Percentiles rank a stretch among this genome's conserved stretches.
Conservation (phyloP, 1,140 invertebrate genomes). For the Lepidurus apus region DNA sequence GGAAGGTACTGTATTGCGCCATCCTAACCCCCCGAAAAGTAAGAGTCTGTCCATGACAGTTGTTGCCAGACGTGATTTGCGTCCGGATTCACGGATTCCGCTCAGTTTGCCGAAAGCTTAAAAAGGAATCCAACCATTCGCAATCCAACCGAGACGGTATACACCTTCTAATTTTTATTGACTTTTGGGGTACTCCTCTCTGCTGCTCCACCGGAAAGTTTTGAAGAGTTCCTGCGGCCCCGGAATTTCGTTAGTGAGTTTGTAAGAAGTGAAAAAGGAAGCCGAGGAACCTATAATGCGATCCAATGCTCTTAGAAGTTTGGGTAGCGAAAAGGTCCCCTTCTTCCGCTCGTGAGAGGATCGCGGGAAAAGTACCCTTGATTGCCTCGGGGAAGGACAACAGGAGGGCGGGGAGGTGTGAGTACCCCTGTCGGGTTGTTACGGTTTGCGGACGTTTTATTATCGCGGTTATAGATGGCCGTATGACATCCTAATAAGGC, state of each 20-base stretch:
- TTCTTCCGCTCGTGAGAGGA: too few species aligned
- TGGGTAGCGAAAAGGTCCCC: too few species aligned
- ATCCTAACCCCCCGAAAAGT: not conserved
- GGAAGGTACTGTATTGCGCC: too few species aligned
- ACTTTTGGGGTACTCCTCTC: not conserved
- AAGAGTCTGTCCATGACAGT: not conserved
- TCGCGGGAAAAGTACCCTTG: too few species aligned
- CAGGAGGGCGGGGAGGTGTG: too few species aligned
- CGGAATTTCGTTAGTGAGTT: not conserved
- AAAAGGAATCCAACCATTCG: not conserved
- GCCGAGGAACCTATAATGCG: not conserved
- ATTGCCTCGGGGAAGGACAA: too few species aligned
- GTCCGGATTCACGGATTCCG: not conserved
- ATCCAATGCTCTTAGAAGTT: not conserved
- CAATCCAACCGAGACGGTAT: not conserved
- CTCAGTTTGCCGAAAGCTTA: not conserved
- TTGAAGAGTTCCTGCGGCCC: not conserved
- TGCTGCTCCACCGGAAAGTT: not conserved
- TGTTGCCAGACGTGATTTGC: conserved; percentile 3
- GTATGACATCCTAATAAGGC: too few species aligned
- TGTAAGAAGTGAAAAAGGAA: not conserved
- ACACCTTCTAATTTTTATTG: conserved; percentile 11
- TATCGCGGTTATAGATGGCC: too few species aligned
- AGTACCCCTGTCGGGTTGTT: too few species aligned
- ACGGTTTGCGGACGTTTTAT: too few species aligned